Evolutionary conservation across 2,113 vertebrate genomes (phyloP).

Genomic region (Bubalus kerabau): DNA sequence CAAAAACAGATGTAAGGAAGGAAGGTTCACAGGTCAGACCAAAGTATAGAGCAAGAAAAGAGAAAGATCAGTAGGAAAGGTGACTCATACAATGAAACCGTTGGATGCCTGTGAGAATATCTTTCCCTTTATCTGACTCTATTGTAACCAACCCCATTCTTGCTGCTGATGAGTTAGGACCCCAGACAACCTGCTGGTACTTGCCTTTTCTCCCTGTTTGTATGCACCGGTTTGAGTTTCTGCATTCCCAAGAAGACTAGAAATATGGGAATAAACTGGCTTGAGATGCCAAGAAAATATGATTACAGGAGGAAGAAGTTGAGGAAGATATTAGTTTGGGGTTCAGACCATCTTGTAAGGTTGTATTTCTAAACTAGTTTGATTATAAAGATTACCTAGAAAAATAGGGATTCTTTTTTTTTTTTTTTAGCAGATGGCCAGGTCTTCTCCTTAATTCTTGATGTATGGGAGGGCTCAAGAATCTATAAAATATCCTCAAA

Average conservation of each 20-base stretch:
- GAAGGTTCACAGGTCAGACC: not conserved
- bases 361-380: not conserved
- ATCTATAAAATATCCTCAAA: not conserved
- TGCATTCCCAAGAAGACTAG: not conserved
- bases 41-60: not conserved
- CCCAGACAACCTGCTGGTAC: not conserved
- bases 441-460: not conserved
- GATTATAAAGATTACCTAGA: not conserved
- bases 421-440: not conserved
- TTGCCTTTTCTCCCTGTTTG: not conserved
- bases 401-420: not conserved
- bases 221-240: not conserved
- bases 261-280: not conserved
- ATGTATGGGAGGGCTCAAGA: not conserved
- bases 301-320: not conserved
- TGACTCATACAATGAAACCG: not conserved
- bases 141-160: fast-evolving
- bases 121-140: not conserved
- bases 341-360: not conserved
- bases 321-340: not conserved
- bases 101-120: not conserved
- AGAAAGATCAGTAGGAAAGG: not conserved
- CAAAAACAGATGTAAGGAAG: not conserved
- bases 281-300: not conserved
- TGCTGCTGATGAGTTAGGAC: fast-evolving